Base-by-base conservation (phyloP, 2,797 vertebrate species). In the Masticophis lateralis region DNA sequence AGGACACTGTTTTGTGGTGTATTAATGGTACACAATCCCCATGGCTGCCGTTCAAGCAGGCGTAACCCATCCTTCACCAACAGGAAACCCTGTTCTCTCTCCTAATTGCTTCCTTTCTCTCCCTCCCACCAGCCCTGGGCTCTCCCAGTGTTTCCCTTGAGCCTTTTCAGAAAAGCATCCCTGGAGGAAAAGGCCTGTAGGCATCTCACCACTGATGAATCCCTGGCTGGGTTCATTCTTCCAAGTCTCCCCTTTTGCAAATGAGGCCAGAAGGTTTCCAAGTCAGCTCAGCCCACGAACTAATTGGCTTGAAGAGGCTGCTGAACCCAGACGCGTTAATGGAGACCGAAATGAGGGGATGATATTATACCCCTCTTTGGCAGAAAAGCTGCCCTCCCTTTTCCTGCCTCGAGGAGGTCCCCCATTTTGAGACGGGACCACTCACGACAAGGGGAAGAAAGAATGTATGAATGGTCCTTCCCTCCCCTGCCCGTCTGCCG, bases 301-400 rank as follows among this genome's bases (percentile, higher is more conserved):
- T 97, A 97, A 97, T 97, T 97, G 96, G 96, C 96, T 96, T 96
- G 96, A 96, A 97, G 96, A 92, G 93, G 92, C 94, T 43, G 92
- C 94, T 43, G 87, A 92, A 63, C 93, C 96, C 89, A 95, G 87
- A 94, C 95, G 96, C 96, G 96, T 94, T 97, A 96, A 97, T 95
- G 92, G 63, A 0, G 83, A 94, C 94, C 88, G 66, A 95, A 96
- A 95, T 91, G 4, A 97, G 97, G 53, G 92, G 9, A 94, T 0
- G 96, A 95, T 94, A 93, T 53, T 53, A 53, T 53, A 53, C 51
- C 47, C n/a, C 69, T 14, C 28, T 96, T 96, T 89, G 96, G 59
- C 94, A 96, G 95, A 63, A 94, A 93, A 96, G 92, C 94, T 63
- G 92, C 95, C 95, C 95, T 66, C 43, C 28, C 56, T 57, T 32